These are phyloP conservation scores for Notarius quadriscutis DNA, from an alignment of 2,113 vertebrate genomes.

Conservation along the genomic window DNA sequence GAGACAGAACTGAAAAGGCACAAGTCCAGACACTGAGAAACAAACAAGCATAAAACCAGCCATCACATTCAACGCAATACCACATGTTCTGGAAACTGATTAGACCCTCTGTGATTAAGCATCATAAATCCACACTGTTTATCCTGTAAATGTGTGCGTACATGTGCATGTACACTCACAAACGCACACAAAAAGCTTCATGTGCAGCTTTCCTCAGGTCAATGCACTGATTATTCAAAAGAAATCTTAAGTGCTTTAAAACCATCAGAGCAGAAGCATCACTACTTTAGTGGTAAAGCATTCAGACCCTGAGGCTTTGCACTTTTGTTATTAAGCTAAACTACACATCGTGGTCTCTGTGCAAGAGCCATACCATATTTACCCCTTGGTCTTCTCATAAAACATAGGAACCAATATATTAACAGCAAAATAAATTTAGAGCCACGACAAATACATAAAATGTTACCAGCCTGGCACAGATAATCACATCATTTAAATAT, in stretches of 20 bases:
- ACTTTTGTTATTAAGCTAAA: not conserved
- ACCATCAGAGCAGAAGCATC: conserved; percentile 7
- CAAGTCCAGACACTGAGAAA: conserved; percentile 21
- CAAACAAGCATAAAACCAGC: conserved; percentile 33
- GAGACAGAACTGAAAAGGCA: not conserved
- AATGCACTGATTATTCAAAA: conserved; percentile 5
- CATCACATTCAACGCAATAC: conserved; percentile 24
- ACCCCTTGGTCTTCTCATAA: not conserved
- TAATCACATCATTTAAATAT: not conserved
- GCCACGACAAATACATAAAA: not conserved
- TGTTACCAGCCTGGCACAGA: not conserved
- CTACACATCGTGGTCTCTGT: not conserved
- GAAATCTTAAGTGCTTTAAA: conserved; percentile 30
- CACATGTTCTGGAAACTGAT: conserved; percentile 22
- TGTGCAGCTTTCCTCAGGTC: conserved; percentile 4
- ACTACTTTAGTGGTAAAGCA: not conserved
- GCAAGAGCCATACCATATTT: not conserved
- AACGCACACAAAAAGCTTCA: not conserved
- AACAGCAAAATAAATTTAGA: not conserved
- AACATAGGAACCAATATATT: not conserved
- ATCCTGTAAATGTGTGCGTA: conserved; percentile 2
- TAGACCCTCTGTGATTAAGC: conserved; percentile 18
- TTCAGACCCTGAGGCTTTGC: not conserved
- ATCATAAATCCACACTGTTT: conserved; percentile 32
- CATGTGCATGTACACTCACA: not conserved